Conservation (phyloP, 1,140 invertebrate genomes). For the Coenobita brevimanus region DNA sequence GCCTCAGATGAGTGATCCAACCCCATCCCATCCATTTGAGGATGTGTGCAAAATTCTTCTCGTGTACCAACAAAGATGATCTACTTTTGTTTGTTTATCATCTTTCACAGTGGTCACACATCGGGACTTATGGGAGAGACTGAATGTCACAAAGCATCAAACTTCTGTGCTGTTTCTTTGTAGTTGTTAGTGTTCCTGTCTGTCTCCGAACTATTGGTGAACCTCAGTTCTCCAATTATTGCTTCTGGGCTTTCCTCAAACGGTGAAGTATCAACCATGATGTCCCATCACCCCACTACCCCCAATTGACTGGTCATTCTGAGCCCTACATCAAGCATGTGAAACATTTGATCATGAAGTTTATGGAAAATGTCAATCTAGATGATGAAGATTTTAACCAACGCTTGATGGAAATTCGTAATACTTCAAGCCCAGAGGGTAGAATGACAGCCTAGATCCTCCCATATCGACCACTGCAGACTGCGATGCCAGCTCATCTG, state of each 20-base stretch:
- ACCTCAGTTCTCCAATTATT: conserved; percentile 5
- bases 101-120: conserved; percentile 12
- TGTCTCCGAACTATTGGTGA: conserved; percentile 9
- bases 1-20: conserved; percentile 17
- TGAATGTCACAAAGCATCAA: not conserved
- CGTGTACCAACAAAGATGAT: not conserved
- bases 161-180: conserved; percentile 10
- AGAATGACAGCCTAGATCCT: conserved; percentile 15
- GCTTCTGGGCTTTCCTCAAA: not conserved
- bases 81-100: conserved; percentile 21
- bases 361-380: not conserved
- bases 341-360: conserved; percentile 28
- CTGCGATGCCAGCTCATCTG: conserved; percentile 28
- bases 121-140: not conserved
- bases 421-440: conserved; percentile 26
- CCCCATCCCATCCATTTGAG: conserved; percentile 23
- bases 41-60: conserved; percentile 17
- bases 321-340: conserved; percentile 20
- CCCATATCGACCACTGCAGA: not conserved
- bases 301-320: conserved; percentile 15
- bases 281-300: conserved; percentile 7
- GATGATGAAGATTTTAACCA: conserved; percentile 26
- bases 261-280: not conserved
- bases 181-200: conserved; percentile 17
- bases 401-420: not conserved